These are phyloP conservation scores for Raja brachyura DNA, from an alignment of 2,113 vertebrate species.

Conservation along the genomic window DNA sequence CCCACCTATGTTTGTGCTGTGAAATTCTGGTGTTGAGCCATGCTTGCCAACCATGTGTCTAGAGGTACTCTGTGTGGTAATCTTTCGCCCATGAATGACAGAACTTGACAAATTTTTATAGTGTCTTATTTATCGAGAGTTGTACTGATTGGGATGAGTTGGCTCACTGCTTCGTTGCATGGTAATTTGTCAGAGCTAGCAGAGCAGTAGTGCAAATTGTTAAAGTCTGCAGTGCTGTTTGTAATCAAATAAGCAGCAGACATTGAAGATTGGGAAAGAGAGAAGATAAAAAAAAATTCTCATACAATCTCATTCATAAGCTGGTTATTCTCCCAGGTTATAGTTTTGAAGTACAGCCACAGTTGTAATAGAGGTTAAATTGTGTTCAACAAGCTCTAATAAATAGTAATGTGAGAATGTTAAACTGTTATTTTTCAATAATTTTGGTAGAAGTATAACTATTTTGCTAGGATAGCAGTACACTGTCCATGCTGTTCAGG, in stretches of 20 bases:
- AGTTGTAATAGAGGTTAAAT: background rate
- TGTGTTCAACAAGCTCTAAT: background rate
- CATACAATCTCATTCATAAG: too few species aligned
- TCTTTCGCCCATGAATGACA: background rate
- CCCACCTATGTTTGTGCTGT: background rate
- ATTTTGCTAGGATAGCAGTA: background rate
- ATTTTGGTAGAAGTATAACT: background rate
- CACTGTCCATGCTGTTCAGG: background rate
- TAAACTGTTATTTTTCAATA: too few species aligned
- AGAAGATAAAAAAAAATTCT: background rate
- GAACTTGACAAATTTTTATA: background rate
- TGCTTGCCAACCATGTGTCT: background rate
- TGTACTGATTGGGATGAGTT: background rate
- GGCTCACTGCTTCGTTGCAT: background rate
- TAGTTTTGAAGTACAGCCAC: background rate
- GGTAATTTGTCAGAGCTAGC: background rate
- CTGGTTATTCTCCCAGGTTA: too few species aligned
- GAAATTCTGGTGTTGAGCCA: background rate
- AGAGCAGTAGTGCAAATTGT: background rate
- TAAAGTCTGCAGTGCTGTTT: background rate
- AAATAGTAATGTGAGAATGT: background rate
- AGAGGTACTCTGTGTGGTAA: too few species aligned
- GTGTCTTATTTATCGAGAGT: background rate
- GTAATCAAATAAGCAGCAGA: background rate
- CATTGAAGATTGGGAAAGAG: background rate